These are phyloP conservation scores for Phengaris alcon DNA, from an alignment of 2,888 invertebrate species.

Conservation along the genomic window DNA sequence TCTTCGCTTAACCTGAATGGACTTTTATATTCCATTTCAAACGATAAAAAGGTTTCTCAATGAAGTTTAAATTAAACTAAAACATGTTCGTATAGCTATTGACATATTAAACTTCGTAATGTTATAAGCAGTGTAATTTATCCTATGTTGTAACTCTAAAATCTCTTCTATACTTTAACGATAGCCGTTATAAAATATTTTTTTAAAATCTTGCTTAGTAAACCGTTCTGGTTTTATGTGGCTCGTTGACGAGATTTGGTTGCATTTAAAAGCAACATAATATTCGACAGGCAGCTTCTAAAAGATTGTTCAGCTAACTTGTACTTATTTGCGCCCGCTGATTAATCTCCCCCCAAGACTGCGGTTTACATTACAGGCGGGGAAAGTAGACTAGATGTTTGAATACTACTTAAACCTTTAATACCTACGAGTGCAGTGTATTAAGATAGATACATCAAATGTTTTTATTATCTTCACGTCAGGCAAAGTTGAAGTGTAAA, in stretches of 20 bases:
- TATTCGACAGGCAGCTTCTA: constrained; percentile 33
- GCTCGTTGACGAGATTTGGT: constrained; percentile 3
- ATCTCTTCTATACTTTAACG: not conserved
- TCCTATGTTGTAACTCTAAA: no score
- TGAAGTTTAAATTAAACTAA: not conserved
- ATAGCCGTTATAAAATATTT: not conserved
- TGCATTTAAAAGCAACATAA: constrained; percentile 31
- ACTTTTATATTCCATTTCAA: not conserved
- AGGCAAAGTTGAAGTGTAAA: constrained; percentile 19
- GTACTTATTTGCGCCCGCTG: constrained; percentile 30
- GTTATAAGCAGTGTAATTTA: no score
- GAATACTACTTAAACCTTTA: constrained; percentile 15
- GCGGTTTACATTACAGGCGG: constrained; percentile 20
- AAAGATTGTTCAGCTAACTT: constrained; percentile 27
- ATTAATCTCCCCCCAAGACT: constrained; percentile 31
- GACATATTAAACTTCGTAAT: not conserved
- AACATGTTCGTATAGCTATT: not conserved
- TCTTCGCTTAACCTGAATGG: not conserved
- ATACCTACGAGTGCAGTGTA: not conserved
- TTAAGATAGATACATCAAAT: not conserved
- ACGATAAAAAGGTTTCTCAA: not conserved
- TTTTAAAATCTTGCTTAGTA: not conserved
- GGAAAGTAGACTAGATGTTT: constrained; percentile 24
- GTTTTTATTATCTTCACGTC: constrained; percentile 9
- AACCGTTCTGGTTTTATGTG: constrained; percentile 1